These are phyloP conservation scores for Thalassarche chlororhynchos DNA, from an alignment of 2,113 vertebrate species.

Conservation along the genomic window DNA sequence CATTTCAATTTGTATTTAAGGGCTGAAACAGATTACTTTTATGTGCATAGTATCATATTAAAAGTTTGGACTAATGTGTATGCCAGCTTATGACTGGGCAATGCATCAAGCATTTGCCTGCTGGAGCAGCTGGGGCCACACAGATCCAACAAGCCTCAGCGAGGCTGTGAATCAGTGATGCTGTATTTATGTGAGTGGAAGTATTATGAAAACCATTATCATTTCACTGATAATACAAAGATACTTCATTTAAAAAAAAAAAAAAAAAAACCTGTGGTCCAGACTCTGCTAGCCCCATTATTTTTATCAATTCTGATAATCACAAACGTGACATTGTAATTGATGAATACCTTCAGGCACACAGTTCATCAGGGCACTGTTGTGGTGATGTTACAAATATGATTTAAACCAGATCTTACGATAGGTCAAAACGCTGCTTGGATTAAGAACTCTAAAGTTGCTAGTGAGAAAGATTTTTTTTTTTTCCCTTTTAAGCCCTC, in stretches of 20 bases:
- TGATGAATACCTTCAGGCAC: neutral
- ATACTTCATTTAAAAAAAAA: neutral
- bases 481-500: neutral
- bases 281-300: neutral
- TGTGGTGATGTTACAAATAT: neutral
- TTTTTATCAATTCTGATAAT: neutral
- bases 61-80: neutral
- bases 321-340: neutral
- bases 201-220: neutral
- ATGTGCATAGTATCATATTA: neutral
- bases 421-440: neutral
- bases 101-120: neutral
- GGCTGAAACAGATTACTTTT: neutral
- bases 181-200: neutral
- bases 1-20: neutral
- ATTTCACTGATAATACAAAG: neutral
- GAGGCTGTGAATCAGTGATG: neutral
- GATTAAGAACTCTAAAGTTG: neutral
- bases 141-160: neutral
- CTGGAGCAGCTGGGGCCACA: neutral
- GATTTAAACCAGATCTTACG: neutral
- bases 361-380: neutral
- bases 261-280: neutral
- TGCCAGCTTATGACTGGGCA: neutral
- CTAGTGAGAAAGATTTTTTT: neutral